A percentile compares a stretch with the other conserved stretches of the same genome.
These are phyloP conservation scores for Crossocerus cetratus DNA, from an alignment of 2,888 invertebrate species.

Conservation along the genomic window DNA sequence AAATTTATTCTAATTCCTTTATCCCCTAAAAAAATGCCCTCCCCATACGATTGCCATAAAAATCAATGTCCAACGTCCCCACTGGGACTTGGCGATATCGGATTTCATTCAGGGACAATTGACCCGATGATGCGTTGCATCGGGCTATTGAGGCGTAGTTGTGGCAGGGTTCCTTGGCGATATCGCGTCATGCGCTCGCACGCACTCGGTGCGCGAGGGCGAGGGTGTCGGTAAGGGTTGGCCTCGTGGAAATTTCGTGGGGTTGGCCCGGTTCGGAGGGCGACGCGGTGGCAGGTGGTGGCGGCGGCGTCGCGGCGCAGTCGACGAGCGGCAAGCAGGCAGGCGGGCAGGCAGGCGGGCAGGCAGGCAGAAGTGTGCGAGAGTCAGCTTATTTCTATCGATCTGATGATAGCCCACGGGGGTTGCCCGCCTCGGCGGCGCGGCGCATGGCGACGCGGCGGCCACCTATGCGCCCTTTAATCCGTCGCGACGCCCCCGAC, in stretches of 20 bases:
- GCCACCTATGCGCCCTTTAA: conserved; percentile 67
- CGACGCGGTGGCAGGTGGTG: conserved; percentile 8
- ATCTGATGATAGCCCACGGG: conserved; percentile 66
- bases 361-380: conserved; percentile 52
- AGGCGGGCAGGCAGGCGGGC: conserved; percentile 19
- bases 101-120: no score
- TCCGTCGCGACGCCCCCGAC: conserved; percentile 68
- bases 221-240: background rate
- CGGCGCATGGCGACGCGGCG: conserved; percentile 69
- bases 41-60: no score
- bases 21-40: no score
- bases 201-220: conserved; percentile 6
- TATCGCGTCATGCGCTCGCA: conserved; percentile 19
- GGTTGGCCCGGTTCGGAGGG: conserved; percentile 33
- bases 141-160: no score
- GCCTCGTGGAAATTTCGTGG: conserved; percentile 17
- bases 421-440: conserved; percentile 47
- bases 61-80: no score
- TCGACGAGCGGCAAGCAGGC: conserved; percentile 6
- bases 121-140: no score
- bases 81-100: no score
- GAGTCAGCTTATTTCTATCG: conserved; percentile 70
- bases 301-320: conserved; percentile 2
- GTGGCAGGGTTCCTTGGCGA: background rate
- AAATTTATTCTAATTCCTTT: no score